Evolutionary conservation across 92 coral and sea anemone species (phyloP).

Genomic region (Meandrina meandrites): DNA sequence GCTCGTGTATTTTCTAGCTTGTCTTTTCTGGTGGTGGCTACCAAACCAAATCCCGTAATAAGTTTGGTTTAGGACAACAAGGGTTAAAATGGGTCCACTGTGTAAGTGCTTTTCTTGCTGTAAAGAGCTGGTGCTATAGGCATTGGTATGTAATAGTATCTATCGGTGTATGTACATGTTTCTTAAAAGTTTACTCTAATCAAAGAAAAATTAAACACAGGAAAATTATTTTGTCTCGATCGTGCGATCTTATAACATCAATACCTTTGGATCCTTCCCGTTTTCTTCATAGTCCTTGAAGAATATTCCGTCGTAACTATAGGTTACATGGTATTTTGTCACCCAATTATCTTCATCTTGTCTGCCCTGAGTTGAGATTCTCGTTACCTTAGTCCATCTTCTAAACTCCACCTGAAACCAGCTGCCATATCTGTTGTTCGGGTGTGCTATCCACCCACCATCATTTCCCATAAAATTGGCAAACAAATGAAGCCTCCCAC

Average conservation of each 20-base stretch:
- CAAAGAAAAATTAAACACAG: too few relatives aligned
- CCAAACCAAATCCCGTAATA: too few relatives aligned
- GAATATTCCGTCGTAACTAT: neutral
- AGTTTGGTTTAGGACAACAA: too few relatives aligned
- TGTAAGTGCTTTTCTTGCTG: too few relatives aligned
- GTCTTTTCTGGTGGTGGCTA: too few relatives aligned
- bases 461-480: neutral
- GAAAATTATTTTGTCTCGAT: too few relatives aligned
- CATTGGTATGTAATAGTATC: too few relatives aligned
- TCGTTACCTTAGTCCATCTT: neutral
- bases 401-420: constrained; percentile 11
- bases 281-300: neutral
- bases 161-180: too few relatives aligned
- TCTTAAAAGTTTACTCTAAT: too few relatives aligned
- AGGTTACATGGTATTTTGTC: neutral
- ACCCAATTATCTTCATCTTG: neutral
- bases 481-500: neutral
- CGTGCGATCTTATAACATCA: neutral
- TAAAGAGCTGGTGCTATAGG: too few relatives aligned
- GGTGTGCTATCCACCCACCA: neutral
- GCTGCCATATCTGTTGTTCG: neutral
- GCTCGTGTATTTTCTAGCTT: too few relatives aligned
- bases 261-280: neutral
- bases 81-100: too few relatives aligned
- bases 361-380: constrained; percentile 7